Percentiles rank a stretch among this genome's conserved stretches.
Evolutionary conservation across 2,113 vertebrate species (phyloP).

Genomic region (Carettochelys insculpta): DNA sequence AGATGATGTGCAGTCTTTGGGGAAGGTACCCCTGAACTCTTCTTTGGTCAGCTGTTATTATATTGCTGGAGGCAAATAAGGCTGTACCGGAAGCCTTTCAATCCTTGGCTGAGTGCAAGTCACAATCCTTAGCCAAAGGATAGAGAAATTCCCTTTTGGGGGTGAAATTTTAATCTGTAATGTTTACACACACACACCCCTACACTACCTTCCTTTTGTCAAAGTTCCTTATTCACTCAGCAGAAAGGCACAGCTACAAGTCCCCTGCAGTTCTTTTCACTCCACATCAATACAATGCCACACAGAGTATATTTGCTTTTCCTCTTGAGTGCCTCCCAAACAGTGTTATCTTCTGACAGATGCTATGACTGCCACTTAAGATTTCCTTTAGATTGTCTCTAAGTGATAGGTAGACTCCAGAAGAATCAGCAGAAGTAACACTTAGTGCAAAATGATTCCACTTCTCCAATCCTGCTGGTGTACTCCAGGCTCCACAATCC

Average conservation of each 20-base stretch:
- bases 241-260: constrained; percentile 12
- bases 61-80: neutral
- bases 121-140: neutral
- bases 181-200: neutral
- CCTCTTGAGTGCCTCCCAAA: constrained; percentile 12
- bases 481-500: neutral
- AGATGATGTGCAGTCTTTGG: neutral
- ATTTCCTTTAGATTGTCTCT: neutral
- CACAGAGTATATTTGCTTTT: constrained; percentile 37
- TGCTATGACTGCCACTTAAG: constrained; percentile 3
- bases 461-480: neutral
- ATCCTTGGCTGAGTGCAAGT: neutral
- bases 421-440: constrained; percentile 54
- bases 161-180: constrained; percentile 23
- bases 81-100: neutral
- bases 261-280: constrained; percentile 46
- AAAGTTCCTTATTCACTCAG: neutral
- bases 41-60: neutral
- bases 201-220: constrained; percentile 16
- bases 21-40: neutral
- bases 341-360: constrained; percentile 14
- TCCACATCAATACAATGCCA: neutral
- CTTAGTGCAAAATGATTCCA: neutral
- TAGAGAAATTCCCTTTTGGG: neutral
- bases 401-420: constrained; percentile 31